phyloP scores from a whole-genome alignment of 1,140 invertebrate genomes.

The Drosophila sp. region DNA sequence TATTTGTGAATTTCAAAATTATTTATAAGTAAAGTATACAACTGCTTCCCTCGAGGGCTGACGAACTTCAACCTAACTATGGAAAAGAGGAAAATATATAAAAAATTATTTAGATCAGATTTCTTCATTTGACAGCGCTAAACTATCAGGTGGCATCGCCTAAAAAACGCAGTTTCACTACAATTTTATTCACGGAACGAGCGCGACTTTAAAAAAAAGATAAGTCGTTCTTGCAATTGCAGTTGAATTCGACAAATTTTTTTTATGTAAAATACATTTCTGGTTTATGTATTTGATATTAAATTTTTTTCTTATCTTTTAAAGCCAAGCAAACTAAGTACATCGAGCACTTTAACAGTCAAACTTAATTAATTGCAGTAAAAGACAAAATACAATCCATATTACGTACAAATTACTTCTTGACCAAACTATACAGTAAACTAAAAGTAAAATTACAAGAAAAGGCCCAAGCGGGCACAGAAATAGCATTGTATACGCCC shows the following conservation, averaged over 20 bases:
- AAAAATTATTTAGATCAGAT: no score
- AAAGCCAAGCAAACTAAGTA: slow-evolving; percentile 52
- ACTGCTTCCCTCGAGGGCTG: no score
- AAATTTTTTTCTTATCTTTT: slow-evolving; percentile 24
- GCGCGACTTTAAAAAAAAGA: background rate
- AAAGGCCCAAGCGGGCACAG: slow-evolving; percentile 74
- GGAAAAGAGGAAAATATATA: no score
- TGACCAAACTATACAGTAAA: slow-evolving; percentile 53
- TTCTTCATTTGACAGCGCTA: no score
- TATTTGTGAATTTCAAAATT: no score
- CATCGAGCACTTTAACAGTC: slow-evolving; percentile 39
- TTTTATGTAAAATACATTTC: slow-evolving; percentile 57
- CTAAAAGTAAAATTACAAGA: slow-evolving; percentile 77
- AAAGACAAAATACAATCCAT: slow-evolving; percentile 1
- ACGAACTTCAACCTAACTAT: no score
- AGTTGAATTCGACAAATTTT: no score
- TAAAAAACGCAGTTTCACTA: no score
- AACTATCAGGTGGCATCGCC: no score
- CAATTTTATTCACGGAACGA: background rate
- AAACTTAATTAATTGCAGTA: slow-evolving; percentile 36
- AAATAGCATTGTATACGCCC: slow-evolving; percentile 72
- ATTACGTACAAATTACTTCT: slow-evolving; percentile 49
- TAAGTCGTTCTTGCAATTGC: background rate
- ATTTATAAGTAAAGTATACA: no score
- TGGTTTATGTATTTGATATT: slow-evolving; percentile 27